Evolutionary conservation across 2,797 vertebrate species (phyloP), one percentile per base, ranked within the genome.

Genomic region (Mastacembelus armatus): DNA sequence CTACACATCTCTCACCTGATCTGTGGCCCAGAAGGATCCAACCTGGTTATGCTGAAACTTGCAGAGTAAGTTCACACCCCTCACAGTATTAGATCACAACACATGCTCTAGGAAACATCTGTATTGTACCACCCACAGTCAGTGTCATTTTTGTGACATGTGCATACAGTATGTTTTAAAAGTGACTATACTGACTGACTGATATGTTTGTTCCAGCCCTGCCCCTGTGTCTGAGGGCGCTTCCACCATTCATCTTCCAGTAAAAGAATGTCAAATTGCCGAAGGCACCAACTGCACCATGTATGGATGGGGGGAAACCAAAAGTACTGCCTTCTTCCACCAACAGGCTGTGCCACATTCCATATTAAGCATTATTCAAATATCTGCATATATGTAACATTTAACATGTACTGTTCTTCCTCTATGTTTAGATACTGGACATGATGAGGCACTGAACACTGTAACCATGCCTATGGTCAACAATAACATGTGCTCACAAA

Each of bases 271-370:
- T 82, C 95, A 93, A 65, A 95, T 98, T 89, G 80, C 94, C 18
- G 96, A 98, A 82, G 95, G 94, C 79, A 96, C 94, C 71, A 93
- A 92, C 74, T 99, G 98, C 90, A 95, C 94, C 90, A 95, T 98
- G 92, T 99, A 98, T 58, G 98, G 98, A 91, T 99, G 97, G 97
- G 98, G 98, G 85, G 95, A 99, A 88, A 98, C 97, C 76, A 96
- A 96, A 97, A 95, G 98, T 99, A 97, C 87, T 86, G 81, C 39
- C 60, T 42, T 56, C 67, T 61, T 63, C 45, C 56, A 57, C 66
- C 50, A 32, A 52, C 7, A 70, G 38, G 22, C 47, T 21, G 22
- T 49, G 6, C 3, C 59, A 57, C 48, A 14, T 35, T 70, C 4
- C 18, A 52, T 40, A 36, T 15, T 2, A 49, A 22, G 9, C 30